Evolutionary conservation across 2,888 invertebrate genomes (phyloP).

Genomic region (Stenolophus ochropezus): DNA sequence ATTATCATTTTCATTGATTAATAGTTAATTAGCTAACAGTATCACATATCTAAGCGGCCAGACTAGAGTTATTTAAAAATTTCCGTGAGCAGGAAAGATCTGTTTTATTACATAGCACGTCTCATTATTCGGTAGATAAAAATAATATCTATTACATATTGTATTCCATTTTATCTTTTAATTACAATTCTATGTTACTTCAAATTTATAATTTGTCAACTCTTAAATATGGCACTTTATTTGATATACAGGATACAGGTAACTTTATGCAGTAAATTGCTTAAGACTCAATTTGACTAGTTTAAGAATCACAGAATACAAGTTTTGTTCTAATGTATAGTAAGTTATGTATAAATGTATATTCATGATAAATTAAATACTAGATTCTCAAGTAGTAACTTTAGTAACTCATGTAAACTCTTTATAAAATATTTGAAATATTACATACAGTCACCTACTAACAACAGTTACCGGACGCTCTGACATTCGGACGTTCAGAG

Average conservation of each 20-base stretch:
- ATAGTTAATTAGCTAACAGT: conserved; percentile 58
- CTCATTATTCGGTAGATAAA: conserved; percentile 57
- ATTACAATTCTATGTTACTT: conserved; percentile 43
- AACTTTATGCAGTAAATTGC: conserved; percentile 59
- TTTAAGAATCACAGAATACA: conserved; percentile 59
- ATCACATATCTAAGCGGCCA: conserved; percentile 60
- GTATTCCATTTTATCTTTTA: conserved; percentile 44
- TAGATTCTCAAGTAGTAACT: conserved; percentile 55
- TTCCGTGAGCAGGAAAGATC: conserved; percentile 56
- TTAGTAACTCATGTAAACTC: conserved; percentile 57
- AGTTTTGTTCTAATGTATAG: conserved; percentile 58
- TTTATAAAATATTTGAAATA: conserved; percentile 58
- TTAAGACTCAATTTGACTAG: conserved; percentile 59
- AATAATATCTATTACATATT: conserved; percentile 57
- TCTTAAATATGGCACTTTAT: conserved; percentile 59
- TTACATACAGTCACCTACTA: conserved; percentile 55
- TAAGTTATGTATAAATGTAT: conserved; percentile 57
- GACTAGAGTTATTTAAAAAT: conserved; percentile 55
- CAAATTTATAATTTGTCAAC: conserved; percentile 56
- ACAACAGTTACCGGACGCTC: conserved; percentile 38
- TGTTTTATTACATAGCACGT: conserved; percentile 52
- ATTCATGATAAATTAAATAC: conserved; percentile 57
- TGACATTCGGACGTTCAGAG: conserved; percentile 14
- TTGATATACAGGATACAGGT: conserved; percentile 59
- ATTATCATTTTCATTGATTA: conserved; percentile 58